Base-by-base conservation (phyloP, 2,113 vertebrate genomes). In the Jacana jacana region DNA sequence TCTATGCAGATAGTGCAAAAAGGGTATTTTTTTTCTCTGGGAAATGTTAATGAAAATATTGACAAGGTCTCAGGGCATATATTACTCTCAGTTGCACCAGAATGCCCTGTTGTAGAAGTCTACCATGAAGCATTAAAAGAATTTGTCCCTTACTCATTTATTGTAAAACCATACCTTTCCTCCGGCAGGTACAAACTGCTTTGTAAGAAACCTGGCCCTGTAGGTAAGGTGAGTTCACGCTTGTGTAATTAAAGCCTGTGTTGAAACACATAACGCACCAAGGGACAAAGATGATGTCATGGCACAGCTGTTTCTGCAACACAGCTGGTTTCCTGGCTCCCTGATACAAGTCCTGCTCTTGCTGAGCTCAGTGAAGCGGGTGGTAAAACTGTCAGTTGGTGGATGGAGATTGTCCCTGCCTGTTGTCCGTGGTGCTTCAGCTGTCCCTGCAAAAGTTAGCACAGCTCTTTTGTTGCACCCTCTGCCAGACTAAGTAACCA, bases 201-300 rank as follows among this genome's bases (percentile, higher is more conserved):
- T 60, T 61, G 42, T n/a, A 72, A 76, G 52, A 89, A 84, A 79
- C 70, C 24, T 42, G 48, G 13, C 73, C 52, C 73, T 9, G 15
- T 46, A 65, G 84, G 75, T 27, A 90, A 95, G 76, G 94, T 81
- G 54, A 89, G 70, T 72, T 85, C 48, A 52, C 9, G 3, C 42
- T 77, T 79, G 81, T 66, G 78, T 82, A 88, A 89, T 49, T 94
- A 80, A 61, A 85, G 66, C 81, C 66, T 54, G 0, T 93, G 91
- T 77, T 80, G 93, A 91, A 96, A 96, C 81, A 69, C 39, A 48
- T 9, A 58, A 63, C 2, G 1, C 44, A 46, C 13, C 27, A 6
- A 87, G 79, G 85, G 75, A 93, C 92, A 91, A 66, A 92, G 91
- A 77, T 82, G 84, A 77, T 82, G 91, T 73, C 91, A 95, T 4